Conservation (phyloP, 2,113 vertebrate genomes). For the Platysternon megacephalum region DNA sequence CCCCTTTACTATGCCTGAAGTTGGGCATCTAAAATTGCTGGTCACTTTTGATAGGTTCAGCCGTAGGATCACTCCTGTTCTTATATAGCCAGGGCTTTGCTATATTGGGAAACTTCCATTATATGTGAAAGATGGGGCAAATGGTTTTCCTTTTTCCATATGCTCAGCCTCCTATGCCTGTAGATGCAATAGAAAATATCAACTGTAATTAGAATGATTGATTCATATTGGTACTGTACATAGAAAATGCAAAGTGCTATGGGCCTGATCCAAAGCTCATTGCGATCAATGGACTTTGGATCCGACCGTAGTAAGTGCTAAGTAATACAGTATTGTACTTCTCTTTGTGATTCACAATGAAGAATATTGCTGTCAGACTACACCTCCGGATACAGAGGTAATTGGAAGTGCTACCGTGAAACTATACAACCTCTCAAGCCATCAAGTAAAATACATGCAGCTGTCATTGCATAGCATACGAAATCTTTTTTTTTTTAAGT, state of each 20-base stretch:
- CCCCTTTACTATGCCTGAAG: not conserved
- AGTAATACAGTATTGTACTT: not conserved
- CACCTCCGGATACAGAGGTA: not conserved
- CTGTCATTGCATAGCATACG: not conserved
- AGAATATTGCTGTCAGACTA: not conserved
- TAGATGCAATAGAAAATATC: slow-evolving; percentile 14
- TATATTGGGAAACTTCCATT: not conserved
- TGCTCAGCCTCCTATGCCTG: not conserved
- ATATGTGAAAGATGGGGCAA: not conserved
- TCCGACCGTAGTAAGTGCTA: not conserved
- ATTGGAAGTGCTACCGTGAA: not conserved
- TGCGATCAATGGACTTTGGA: not conserved
- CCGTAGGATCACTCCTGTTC: not conserved
- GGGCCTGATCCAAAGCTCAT: not conserved
- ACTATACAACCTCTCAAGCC: not conserved
- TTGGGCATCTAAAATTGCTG: not conserved
- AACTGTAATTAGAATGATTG: not conserved
- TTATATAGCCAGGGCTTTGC: not conserved
- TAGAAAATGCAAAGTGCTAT: not conserved
- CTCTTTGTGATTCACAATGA: not conserved
- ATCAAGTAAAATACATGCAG: not conserved
- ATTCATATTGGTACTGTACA: not conserved
- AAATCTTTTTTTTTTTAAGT: not conserved
- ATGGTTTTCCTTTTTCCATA: not conserved
- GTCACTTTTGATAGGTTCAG: not conserved